Evolutionary conservation across 2,888 invertebrate genomes (phyloP), one percentile per base, ranked within the genome.

Genomic region (Athalia circularis): DNA sequence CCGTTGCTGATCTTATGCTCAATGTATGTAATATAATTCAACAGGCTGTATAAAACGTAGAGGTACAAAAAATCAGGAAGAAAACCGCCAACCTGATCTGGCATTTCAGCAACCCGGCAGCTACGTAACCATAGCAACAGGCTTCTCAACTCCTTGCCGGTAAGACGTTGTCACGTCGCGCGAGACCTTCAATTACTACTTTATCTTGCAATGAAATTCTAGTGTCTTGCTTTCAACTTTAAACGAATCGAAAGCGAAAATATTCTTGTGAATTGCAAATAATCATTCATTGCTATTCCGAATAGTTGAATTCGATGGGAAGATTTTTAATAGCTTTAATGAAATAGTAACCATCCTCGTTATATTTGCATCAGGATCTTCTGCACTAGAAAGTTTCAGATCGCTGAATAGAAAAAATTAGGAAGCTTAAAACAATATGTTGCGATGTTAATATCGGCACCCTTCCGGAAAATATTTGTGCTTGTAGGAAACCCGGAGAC

Each of bases 121-220:
- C 8, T 54, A 45, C 59, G 75, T 75, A 64, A 62, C 62, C 75
- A 75, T 75, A 62, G 75, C 75, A 75, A 75, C 75, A 62, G 62
- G 75, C 75, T 75, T 50, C 75, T 75, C 75, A 62, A 64, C 62
- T 64, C 50, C 64, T 48, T 15, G 62, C 59, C 61, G 15, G 29
- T 72, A 59, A 72, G 72, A 72, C 72, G 64, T 45, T 57, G 57
- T 59, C 72, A 72, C 59, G 62, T 29, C 15, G 11, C 47, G 50
- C 50, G 75, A 43, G 75, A 75, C 50, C 48, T 62, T 48, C 75
- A 75, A 62, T 75, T 75, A 50, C 61, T 52, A 29, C 29, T 29
- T 29, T 29, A 29, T 29, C 29, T 29, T 29, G 29, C 29, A 2
- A 29, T 29, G 29, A 29, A 29, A 29, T 29, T 29, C 29, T 29